Evolutionary conservation across 1,140 invertebrate genomes (phyloP).

Genomic region (Solenopsis fugax): DNA sequence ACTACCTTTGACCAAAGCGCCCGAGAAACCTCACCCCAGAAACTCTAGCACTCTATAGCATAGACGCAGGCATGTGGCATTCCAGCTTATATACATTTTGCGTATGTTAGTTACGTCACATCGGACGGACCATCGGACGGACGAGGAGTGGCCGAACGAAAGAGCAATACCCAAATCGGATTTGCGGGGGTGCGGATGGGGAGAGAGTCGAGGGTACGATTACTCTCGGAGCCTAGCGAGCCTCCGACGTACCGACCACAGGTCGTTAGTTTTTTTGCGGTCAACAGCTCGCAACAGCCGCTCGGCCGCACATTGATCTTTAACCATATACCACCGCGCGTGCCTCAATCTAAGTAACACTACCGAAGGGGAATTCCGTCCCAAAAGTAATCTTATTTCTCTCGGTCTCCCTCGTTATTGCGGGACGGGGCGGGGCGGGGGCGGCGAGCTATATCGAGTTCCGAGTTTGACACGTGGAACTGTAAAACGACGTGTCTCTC

Average conservation of each 20-base stretch:
- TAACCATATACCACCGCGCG: background rate
- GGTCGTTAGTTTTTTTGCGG: constrained; percentile 12
- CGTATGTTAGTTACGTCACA: constrained; percentile 69
- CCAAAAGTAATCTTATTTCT: constrained; percentile 42
- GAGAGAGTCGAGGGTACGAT: constrained; percentile 12
- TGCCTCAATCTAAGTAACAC: constrained; percentile 19
- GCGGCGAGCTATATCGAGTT: constrained; percentile 13
- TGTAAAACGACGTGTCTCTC: background rate
- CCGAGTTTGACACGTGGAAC: constrained; percentile 8
- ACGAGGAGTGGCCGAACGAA: constrained; percentile 27
- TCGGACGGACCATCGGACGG: constrained; percentile 25
- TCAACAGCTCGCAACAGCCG: constrained; percentile 5
- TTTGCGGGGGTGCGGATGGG: constrained; percentile 12
- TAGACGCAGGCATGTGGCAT: constrained; percentile 84
- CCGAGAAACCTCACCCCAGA: constrained; percentile 30
- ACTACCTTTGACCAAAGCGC: constrained; percentile 38
- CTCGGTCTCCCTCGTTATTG: constrained; percentile 22
- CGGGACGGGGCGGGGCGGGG: background rate
- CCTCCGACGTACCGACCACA: background rate
- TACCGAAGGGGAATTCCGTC: background rate
- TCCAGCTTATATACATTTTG: constrained; percentile 81
- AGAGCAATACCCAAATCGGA: background rate
- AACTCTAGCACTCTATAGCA: constrained; percentile 79
- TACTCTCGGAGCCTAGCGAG: background rate
- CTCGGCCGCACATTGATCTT: constrained; percentile 21